These are phyloP conservation scores for Gallinago solitaria DNA, from an alignment of 2,797 vertebrate species.

Conservation along the genomic window DNA sequence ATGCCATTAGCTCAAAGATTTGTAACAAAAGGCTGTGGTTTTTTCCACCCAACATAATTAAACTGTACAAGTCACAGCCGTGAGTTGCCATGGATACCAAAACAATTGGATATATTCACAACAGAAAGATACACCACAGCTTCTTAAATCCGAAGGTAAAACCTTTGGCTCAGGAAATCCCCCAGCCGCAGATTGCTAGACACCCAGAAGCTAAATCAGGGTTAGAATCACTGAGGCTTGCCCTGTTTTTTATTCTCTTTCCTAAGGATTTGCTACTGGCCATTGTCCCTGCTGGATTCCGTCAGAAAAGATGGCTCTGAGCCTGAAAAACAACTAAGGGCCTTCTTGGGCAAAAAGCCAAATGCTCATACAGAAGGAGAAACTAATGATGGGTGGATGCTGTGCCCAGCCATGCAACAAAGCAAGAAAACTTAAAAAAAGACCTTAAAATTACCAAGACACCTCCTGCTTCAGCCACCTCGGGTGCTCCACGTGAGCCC, in stretches of 20 bases:
- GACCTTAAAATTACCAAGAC: neutral
- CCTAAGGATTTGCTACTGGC: constrained; percentile 39
- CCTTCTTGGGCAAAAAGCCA: constrained; percentile 20
- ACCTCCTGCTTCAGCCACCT: neutral
- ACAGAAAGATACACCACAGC: neutral
- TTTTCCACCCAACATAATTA: neutral
- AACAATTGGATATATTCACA: neutral
- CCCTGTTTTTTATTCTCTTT: constrained; percentile 27
- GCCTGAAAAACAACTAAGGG: constrained; percentile 14
- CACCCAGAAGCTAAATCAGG: neutral
- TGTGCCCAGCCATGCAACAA: neutral
- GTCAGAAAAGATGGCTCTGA: neutral
- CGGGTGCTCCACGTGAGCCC: rapidly evolving
- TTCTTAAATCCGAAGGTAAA: constrained; percentile 14
- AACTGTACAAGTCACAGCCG: neutral
- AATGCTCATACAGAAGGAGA: neutral
- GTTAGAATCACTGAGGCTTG: constrained; percentile 52
- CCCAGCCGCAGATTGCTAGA: neutral
- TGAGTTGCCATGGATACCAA: neutral
- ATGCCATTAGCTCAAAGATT: neutral
- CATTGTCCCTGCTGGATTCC: constrained; percentile 45
- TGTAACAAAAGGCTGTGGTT: constrained; percentile 29
- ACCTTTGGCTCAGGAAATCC: constrained; percentile 5
- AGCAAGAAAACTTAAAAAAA: neutral
- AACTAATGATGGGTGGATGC: neutral